These are phyloP conservation scores for Sebastes glaucus DNA, from an alignment of 2,797 vertebrate genomes.

Conservation along the genomic window DNA sequence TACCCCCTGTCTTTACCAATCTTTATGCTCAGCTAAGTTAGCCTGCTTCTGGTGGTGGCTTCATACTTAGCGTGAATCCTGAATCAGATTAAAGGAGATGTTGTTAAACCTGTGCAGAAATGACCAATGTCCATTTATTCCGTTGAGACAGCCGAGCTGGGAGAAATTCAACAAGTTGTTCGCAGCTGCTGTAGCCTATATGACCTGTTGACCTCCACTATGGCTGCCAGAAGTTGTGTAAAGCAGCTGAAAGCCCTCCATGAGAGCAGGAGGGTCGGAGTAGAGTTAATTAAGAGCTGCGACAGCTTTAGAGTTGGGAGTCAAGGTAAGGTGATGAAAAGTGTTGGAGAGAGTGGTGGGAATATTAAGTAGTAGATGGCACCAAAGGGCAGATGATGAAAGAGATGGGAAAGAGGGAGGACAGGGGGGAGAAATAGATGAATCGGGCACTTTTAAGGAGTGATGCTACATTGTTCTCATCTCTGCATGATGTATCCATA, in stretches of 20 bases:
- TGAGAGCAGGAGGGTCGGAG: not conserved
- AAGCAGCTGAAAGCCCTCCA: conserved; percentile 29
- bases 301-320: conserved; percentile 40
- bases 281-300: conserved; percentile 39
- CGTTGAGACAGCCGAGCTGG: not conserved
- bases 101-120: not conserved
- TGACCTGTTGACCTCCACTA: conserved; percentile 18
- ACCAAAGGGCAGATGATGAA: conserved; percentile 56
- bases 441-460: conserved; percentile 12
- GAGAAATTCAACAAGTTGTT: not conserved
- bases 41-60: not conserved
- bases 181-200: not conserved
- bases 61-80: not conserved
- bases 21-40: not conserved
- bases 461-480: conserved; percentile 45
- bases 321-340: conserved; percentile 54
- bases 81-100: not conserved
- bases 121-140: not conserved
- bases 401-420: conserved; percentile 33
- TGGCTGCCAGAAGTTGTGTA: conserved; percentile 10
- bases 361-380: conserved; percentile 52
- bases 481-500: conserved; percentile 69
- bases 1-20: not conserved
- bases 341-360: conserved; percentile 10
- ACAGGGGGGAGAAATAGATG: not conserved